Evolutionary conservation across 1,140 invertebrate genomes (phyloP).

Genomic region (Heliconius melpomene): DNA sequence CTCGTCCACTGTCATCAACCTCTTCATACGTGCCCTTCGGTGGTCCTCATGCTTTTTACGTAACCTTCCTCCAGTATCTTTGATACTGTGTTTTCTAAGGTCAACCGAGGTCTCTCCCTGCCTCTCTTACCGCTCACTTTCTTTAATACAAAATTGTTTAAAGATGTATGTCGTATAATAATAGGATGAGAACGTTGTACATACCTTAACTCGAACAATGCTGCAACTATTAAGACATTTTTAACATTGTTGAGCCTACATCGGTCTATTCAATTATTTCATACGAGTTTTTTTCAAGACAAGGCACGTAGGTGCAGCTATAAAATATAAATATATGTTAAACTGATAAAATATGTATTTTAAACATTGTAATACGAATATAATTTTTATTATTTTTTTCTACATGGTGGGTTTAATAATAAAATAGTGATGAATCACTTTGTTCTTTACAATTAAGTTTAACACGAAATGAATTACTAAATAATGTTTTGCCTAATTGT

Average conservation of each 20-base stretch:
- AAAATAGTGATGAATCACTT: not conserved
- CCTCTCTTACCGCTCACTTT: too few relatives aligned
- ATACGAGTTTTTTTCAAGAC: not conserved
- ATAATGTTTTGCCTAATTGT: not conserved
- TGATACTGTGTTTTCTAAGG: too few relatives aligned
- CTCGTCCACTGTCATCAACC: too few relatives aligned
- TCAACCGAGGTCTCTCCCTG: too few relatives aligned
- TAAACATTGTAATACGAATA: not conserved
- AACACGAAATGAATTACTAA: not conserved
- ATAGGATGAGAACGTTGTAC: not conserved
- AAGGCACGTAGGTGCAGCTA: not conserved
- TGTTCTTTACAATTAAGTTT: not conserved
- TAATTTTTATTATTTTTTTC: not conserved
- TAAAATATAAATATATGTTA: too few relatives aligned
- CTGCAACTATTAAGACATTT: constrained; percentile 5
- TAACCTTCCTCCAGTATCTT: too few relatives aligned
- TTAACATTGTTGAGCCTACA: not conserved
- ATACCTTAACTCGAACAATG: not conserved
- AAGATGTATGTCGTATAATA: not conserved
- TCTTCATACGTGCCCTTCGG: too few relatives aligned
- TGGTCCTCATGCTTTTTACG: too few relatives aligned
- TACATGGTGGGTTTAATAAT: not conserved
- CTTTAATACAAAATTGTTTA: too few relatives aligned
- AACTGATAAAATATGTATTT: not conserved
- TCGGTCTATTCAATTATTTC: not conserved